Evolutionary conservation across 1,140 invertebrate genomes (phyloP).

Genomic region (Pollicipes pollicipes): DNA sequence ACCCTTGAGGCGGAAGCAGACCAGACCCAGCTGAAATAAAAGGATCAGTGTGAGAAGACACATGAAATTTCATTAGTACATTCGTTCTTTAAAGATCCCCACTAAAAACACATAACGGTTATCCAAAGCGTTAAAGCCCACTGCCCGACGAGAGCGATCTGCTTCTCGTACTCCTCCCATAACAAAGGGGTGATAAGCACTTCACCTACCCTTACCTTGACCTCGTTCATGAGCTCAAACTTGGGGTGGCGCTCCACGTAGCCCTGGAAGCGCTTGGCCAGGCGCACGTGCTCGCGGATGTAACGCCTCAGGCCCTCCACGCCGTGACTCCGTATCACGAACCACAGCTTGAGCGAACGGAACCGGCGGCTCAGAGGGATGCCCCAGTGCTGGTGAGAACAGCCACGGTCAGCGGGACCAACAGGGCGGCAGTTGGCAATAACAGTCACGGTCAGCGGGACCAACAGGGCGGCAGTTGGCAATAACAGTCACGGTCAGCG

Average conservation of each 20-base stretch:
- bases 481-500: too few species aligned
- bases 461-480: too few species aligned
- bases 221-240: constrained; percentile 90
- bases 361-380: constrained; percentile 87
- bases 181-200: too few species aligned
- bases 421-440: too few species aligned
- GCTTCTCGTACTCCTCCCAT: too few species aligned
- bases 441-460: background rate
- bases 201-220: constrained; percentile 70
- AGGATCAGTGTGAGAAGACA: too few species aligned
- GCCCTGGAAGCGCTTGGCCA: constrained; percentile 84
- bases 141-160: too few species aligned
- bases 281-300: constrained; percentile 72
- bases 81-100: too few species aligned
- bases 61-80: too few species aligned
- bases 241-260: constrained; percentile 64
- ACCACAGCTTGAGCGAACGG: constrained; percentile 90
- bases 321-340: constrained; percentile 84
- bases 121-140: too few species aligned
- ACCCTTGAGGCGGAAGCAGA: constrained; percentile 69
- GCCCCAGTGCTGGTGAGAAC: constrained; percentile 64
- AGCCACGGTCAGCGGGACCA: background rate
- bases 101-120: too few species aligned
- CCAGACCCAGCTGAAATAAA: constrained; percentile 28
- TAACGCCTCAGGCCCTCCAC: constrained; percentile 83